Base-by-base conservation (phyloP, 2,113 vertebrate species). In the Nothobranchius furzeri region DNA sequence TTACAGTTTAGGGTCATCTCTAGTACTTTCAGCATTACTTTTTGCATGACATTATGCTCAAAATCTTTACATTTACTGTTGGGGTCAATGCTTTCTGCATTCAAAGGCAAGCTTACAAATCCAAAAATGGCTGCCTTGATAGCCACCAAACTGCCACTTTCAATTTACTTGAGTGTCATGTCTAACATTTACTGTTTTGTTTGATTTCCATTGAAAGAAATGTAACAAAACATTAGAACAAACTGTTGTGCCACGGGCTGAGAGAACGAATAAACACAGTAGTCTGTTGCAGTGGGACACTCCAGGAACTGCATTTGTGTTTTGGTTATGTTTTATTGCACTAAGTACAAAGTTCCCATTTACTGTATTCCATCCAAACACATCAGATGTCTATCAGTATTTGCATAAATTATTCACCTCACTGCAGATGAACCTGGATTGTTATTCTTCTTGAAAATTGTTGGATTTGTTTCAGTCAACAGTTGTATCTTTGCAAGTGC, bases 371-470 rank as follows among this genome's bases (percentile, higher is more conserved):
- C 35, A 57, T 53, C 25, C 43, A 13, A 6, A 47, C 11, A 53
- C 37, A 58, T 55, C 30, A 17, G 35, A 66, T 35, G 35, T 17
- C 20, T 54, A 5, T 62, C 20, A 59, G n/a, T 53, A 49, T 70
- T 82, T 73, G 43, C 36, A 43, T 68, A 40, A 56, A 53, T 14
- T 24, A 14, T 62, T 60, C 30, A 10, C 43, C 17, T 59, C 12
- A 15, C 20, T 11, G 30, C 20, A 13, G 37, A 37, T 57, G 10
- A 46, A 59, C 51, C 59, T 74, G 62, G 45, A 43, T 53, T 55
- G 57, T 53, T 69, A 15, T 70, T 70, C 60, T 68, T 81, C 56
- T 48, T 12, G 2, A 50, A 61, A 70, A 80, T 30, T 40, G 7
- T n/a, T 37, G 46, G 61, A 13, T n/a, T 42, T 1, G 6, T 40